phyloP scores from a whole-genome alignment of 2,113 vertebrate genomes.

The Neolamprologus brichardi region DNA sequence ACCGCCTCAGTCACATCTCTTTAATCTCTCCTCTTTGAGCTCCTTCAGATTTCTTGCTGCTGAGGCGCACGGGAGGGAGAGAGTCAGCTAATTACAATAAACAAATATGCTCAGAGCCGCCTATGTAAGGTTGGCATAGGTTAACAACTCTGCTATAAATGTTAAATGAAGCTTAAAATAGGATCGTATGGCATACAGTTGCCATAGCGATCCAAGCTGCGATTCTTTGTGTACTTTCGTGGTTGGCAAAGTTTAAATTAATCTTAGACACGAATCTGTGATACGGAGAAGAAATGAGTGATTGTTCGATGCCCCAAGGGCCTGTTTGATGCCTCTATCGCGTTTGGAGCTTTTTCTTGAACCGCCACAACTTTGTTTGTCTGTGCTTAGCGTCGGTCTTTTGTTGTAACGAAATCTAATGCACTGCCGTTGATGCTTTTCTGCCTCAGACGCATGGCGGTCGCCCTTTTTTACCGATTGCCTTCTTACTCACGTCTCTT shows the following conservation, averaged over 20 bases:
- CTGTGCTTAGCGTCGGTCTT: neutral
- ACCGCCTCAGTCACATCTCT: constrained; percentile 33
- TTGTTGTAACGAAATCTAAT: constrained; percentile 14
- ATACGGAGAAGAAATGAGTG: constrained; percentile 31
- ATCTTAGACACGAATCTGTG: constrained; percentile 39
- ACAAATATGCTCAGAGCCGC: constrained; percentile 65
- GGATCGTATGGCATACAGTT: constrained; percentile 67
- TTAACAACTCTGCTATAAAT: constrained; percentile 73
- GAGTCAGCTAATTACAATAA: constrained; percentile 66
- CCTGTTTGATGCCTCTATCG: constrained; percentile 33
- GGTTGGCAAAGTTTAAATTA: constrained; percentile 63
- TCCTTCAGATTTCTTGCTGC: constrained; percentile 11
- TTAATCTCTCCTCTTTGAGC: constrained; percentile 51
- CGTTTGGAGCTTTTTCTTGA: constrained; percentile 6
- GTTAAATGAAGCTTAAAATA: constrained; percentile 76
- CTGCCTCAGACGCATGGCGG: constrained; percentile 5
- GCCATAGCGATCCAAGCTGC: constrained; percentile 64
- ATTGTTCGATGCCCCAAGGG: constrained; percentile 23
- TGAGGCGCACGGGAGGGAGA: neutral
- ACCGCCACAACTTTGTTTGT: constrained; percentile 9
- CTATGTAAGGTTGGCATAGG: constrained; percentile 63
- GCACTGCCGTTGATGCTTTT: neutral
- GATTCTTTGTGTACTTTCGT: constrained; percentile 64
- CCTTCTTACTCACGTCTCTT: neutral
- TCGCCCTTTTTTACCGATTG: neutral